These are phyloP conservation scores for Caenorhabditis tropicalis DNA, from an alignment of 1,140 invertebrate species.

Conservation along the genomic window DNA sequence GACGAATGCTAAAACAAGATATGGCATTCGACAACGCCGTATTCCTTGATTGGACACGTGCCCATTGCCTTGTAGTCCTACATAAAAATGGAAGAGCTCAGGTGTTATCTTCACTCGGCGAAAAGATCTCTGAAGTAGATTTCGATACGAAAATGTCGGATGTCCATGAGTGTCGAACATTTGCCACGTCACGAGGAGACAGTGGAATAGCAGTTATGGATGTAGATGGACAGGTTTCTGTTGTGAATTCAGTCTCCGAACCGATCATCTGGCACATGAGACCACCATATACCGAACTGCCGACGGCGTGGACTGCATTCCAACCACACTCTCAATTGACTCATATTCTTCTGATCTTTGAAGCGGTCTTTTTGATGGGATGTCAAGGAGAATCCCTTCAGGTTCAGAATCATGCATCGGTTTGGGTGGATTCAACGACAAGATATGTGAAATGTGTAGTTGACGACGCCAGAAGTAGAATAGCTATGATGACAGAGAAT, in stretches of 20 bases:
- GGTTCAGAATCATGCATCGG: neutral
- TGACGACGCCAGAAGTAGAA: neutral
- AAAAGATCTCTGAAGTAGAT: conserved; percentile 22
- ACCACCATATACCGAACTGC: conserved; percentile 5
- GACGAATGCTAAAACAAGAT: neutral
- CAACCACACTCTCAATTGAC: conserved; percentile 49
- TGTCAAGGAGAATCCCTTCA: conserved; percentile 44
- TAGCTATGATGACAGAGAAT: neutral
- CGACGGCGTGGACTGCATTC: conserved; percentile 49
- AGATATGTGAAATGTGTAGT: conserved; percentile 6
- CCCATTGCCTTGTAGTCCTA: conserved; percentile 30
- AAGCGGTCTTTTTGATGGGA: conserved; percentile 33
- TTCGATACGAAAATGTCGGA: conserved; percentile 25
- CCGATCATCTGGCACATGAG: conserved; percentile 49
- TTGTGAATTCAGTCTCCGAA: conserved; percentile 50
- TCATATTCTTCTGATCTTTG: conserved; percentile 10
- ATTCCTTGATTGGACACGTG: conserved; percentile 31
- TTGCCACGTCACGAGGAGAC: conserved; percentile 37
- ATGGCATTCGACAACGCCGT: neutral
- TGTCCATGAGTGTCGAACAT: conserved; percentile 16
- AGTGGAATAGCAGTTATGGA: conserved; percentile 52
- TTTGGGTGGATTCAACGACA: neutral
- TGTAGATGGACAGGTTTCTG: conserved; percentile 1
- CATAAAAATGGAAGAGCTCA: neutral
- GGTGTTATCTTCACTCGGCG: conserved; percentile 31